phyloP scores from a whole-genome alignment of 1,140 invertebrate genomes.

The Drosophila ohnishii region DNA sequence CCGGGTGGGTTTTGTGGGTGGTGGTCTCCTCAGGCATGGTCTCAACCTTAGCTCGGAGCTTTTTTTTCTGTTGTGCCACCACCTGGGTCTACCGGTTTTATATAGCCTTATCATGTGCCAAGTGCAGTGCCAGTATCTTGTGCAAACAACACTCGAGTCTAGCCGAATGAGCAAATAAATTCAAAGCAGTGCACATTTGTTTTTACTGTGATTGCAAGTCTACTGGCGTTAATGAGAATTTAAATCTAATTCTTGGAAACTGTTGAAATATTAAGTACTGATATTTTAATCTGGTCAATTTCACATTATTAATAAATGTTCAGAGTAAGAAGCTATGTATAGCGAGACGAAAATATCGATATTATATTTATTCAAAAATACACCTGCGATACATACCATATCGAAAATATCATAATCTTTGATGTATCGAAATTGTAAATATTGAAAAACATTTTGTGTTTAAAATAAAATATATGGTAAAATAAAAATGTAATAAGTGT shows the following conservation, averaged over 20 bases:
- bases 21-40: constrained; percentile 34
- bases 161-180: constrained; percentile 10
- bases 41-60: not conserved
- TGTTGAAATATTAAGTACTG: not conserved
- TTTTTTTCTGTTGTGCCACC: not conserved
- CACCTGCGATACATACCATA: too few relatives aligned
- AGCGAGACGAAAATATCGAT: not conserved
- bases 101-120: not conserved
- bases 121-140: constrained; percentile 11
- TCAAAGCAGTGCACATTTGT: constrained; percentile 10
- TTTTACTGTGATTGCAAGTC: constrained; percentile 7
- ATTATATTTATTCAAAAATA: too few relatives aligned
- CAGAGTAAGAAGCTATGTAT: not conserved
- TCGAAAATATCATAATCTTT: too few relatives aligned
- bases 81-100: not conserved
- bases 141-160: constrained; percentile 33
- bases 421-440: too few relatives aligned
- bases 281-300: not conserved
- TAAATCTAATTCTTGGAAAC: not conserved
- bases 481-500: not conserved
- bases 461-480: too few relatives aligned
- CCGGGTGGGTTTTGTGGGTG: constrained; percentile 21
- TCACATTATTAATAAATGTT: not conserved
- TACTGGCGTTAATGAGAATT: not conserved
- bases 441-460: too few relatives aligned